These are phyloP conservation scores for Olivierus martensii DNA, from an alignment of 1,140 invertebrate genomes.

Conservation along the genomic window DNA sequence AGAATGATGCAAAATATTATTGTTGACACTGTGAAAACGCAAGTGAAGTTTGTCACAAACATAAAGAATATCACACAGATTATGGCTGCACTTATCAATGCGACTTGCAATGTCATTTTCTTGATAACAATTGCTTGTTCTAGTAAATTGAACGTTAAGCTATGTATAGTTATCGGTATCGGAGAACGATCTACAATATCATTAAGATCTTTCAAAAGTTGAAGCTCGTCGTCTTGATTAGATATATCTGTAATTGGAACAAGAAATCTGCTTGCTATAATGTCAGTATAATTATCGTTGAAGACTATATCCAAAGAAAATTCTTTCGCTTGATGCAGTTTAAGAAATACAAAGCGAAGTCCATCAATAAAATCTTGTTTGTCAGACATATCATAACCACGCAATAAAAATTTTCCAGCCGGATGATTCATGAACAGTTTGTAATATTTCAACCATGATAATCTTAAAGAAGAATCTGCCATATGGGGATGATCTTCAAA, in stretches of 20 bases:
- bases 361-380: constrained; percentile 58
- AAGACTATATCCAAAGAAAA: constrained; percentile 73
- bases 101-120: constrained; percentile 80
- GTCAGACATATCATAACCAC: constrained; percentile 56
- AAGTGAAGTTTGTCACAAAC: constrained; percentile 86
- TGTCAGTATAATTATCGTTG: constrained; percentile 51
- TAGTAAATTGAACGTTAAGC: constrained; percentile 57
- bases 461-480: constrained; percentile 31
- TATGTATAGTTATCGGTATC: too few relatives aligned
- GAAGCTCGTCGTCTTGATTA: not conserved
- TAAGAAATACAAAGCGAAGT: constrained; percentile 48
- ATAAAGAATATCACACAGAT: constrained; percentile 95
- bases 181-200: constrained; percentile 81
- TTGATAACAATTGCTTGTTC: constrained; percentile 88
- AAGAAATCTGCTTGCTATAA: constrained; percentile 69
- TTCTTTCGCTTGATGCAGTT: constrained; percentile 34
- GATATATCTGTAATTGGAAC: constrained; percentile 30
- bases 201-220: constrained; percentile 56
- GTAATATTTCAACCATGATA: constrained; percentile 63
- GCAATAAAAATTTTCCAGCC: constrained; percentile 41
- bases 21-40: constrained; percentile 85
- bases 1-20: constrained; percentile 91
- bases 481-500: too few relatives aligned
- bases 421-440: constrained; percentile 58
- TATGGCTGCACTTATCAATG: constrained; percentile 75